phyloP scores from a whole-genome alignment of 2,797 vertebrate species.

The Acanthopagrus latus region DNA sequence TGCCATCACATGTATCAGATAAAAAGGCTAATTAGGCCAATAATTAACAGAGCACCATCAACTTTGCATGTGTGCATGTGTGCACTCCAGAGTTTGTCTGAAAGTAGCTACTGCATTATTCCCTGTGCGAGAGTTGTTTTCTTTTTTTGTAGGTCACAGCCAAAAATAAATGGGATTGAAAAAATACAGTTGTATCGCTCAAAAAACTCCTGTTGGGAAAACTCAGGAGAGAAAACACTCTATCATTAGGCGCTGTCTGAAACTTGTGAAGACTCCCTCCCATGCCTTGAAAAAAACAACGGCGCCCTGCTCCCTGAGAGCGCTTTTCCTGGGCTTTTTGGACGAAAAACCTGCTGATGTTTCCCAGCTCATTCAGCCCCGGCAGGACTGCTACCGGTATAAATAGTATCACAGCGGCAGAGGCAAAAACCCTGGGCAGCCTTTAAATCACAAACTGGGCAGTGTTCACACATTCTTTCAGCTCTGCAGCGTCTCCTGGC shows the following conservation, averaged over 20 bases:
- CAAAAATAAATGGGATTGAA: constrained; percentile 15
- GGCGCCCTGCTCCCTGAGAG: constrained; percentile 31
- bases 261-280: constrained; percentile 54
- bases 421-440: constrained; percentile 66
- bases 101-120: constrained; percentile 6
- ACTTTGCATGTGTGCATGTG: constrained; percentile 20
- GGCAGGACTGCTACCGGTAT: constrained; percentile 65
- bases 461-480: constrained; percentile 81
- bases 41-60: constrained; percentile 31
- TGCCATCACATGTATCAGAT: constrained; percentile 23
- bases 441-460: constrained; percentile 79
- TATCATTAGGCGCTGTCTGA: constrained; percentile 38
- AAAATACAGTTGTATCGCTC: constrained; percentile 1
- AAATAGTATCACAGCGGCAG: constrained; percentile 71
- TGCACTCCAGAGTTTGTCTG: constrained; percentile 9
- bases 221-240: constrained; percentile 28
- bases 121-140: constrained; percentile 24
- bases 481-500: constrained; percentile 77
- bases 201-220: constrained; percentile 41
- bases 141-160: constrained; percentile 30
- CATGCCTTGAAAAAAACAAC: constrained; percentile 45
- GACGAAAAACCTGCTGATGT: constrained; percentile 73
- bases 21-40: constrained; percentile 60
- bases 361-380: constrained; percentile 60
- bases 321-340: constrained; percentile 64